A percentile compares a stretch with the other conserved stretches of the same genome.
These are phyloP conservation scores for Phalacrocorax pelagicus DNA, from an alignment of 2,113 vertebrate genomes.

Conservation along the genomic window DNA sequence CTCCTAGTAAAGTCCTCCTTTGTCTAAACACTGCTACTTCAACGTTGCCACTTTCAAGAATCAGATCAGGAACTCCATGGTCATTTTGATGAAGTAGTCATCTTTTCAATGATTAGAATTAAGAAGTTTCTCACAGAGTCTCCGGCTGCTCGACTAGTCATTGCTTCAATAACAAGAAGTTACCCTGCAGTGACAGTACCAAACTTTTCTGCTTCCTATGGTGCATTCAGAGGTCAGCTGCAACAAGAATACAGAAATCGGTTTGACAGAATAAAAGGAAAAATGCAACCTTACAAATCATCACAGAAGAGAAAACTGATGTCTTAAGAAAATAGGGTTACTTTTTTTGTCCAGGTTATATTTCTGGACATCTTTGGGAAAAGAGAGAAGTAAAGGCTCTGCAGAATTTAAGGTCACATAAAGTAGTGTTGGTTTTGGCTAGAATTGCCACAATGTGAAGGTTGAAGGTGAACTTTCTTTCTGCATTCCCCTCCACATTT, in stretches of 20 bases:
- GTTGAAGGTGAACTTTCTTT: not conserved
- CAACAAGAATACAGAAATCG: not conserved
- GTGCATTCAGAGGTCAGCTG: slow-evolving; percentile 13
- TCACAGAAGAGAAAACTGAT: not conserved
- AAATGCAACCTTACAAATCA: slow-evolving; percentile 7
- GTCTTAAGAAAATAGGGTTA: slow-evolving; percentile 9
- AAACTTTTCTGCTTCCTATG: slow-evolving; percentile 12
- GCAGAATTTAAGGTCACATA: not conserved
- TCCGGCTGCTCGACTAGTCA: not conserved
- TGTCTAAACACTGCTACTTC: not conserved
- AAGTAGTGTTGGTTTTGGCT: not conserved
- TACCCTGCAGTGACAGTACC: slow-evolving; percentile 11
- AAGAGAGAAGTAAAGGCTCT: not conserved
- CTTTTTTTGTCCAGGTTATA: not conserved
- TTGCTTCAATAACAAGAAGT: slow-evolving; percentile 23
- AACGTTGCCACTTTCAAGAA: not conserved
- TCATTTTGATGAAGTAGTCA: slow-evolving; percentile 7
- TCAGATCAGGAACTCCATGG: not conserved
- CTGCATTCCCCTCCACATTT: not conserved
- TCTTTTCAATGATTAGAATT: slow-evolving; percentile 16
- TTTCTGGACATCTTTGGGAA: not conserved
- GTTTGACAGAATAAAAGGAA: not conserved
- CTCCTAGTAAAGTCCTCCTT: not conserved
- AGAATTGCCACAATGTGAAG: not conserved
- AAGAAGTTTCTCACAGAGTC: not conserved